Evolutionary conservation across 1,140 invertebrate genomes (phyloP).

Genomic region (Aphelinus certus): DNA sequence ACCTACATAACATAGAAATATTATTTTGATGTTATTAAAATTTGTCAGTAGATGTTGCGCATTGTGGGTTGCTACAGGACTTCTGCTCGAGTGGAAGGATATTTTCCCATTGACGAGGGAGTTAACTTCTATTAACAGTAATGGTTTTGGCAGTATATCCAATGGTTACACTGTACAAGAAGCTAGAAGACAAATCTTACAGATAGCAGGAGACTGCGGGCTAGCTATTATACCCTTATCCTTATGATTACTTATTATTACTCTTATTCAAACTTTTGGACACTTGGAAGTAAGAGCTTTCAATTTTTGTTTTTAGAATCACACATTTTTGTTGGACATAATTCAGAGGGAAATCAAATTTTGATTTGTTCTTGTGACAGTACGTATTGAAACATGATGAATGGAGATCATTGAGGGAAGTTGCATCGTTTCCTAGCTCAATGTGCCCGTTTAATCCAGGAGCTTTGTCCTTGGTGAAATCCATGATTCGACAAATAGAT

Average conservation of each 20-base stretch:
- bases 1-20: constrained; percentile 62
- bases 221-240: constrained; percentile 82
- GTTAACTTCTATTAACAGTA: constrained; percentile 72
- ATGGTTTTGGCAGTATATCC: constrained; percentile 63
- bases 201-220: constrained; percentile 70
- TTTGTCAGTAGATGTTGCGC: not conserved
- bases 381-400: constrained; percentile 85
- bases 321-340: not conserved
- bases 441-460: constrained; percentile 80
- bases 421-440: constrained; percentile 79
- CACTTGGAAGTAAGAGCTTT: constrained; percentile 78
- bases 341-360: not conserved
- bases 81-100: constrained; percentile 93
- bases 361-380: constrained; percentile 51
- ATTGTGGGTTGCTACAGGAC: constrained; percentile 81
- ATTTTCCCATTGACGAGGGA: constrained; percentile 86
- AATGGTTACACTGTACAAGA: constrained; percentile 75
- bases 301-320: constrained; percentile 17
- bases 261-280: constrained; percentile 93
- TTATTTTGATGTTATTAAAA: not conserved
- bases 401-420: constrained; percentile 82
- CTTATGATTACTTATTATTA: too few relatives aligned
- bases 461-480: constrained; percentile 69
- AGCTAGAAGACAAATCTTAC: constrained; percentile 67
- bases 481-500: constrained; percentile 71